Percentiles rank a stretch among this genome's conserved stretches.
Evolutionary conservation across 2,797 vertebrate genomes (phyloP).

Genomic region (Ficedula albicollis): DNA sequence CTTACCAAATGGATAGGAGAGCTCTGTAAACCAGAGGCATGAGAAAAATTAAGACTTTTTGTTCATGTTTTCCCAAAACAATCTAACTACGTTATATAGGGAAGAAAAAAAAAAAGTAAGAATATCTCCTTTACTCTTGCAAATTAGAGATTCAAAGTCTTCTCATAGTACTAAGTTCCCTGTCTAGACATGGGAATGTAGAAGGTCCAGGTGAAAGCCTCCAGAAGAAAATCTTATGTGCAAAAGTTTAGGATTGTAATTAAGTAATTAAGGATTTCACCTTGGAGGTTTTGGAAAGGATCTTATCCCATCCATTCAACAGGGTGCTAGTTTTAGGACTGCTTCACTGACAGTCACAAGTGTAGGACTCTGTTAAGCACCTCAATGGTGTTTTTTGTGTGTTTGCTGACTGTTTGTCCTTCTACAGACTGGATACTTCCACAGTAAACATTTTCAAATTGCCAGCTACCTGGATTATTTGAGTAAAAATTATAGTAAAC

Average conservation of each 20-base stretch:
- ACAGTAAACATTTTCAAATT: background rate
- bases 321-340: background rate
- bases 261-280: background rate
- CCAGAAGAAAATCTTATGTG: background rate
- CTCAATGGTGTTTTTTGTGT: background rate
- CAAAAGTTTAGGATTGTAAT: accelerated
- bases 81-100: background rate
- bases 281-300: background rate
- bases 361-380: background rate
- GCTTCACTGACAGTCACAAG: background rate
- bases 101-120: background rate
- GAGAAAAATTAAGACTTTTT: background rate
- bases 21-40: background rate
- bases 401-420: background rate
- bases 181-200: background rate
- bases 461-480: background rate
- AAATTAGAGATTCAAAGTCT: background rate
- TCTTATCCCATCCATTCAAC: background rate
- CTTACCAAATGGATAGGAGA: background rate
- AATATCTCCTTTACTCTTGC: background rate
- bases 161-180: background rate
- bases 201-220: background rate
- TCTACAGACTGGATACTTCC: background rate
- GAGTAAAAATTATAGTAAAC: background rate
- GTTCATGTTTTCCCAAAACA: background rate